These are phyloP conservation scores for Mastomys natalensis DNA, from an alignment of 2,113 vertebrate genomes.

Conservation along the genomic window DNA sequence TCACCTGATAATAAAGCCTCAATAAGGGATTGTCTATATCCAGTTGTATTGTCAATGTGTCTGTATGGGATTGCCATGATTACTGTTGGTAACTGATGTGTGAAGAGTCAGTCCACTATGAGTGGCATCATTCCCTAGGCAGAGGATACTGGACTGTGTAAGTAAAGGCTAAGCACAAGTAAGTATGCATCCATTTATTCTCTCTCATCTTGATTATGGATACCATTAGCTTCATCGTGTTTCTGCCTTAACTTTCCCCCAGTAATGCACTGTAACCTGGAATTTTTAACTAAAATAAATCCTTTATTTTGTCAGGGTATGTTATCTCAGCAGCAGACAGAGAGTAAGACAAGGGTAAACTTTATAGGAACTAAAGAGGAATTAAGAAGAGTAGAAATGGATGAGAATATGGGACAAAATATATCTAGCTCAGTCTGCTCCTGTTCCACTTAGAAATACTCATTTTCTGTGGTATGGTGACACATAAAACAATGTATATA, in stretches of 20 bases:
- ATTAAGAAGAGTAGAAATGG: constrained; percentile 13
- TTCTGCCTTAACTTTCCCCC: neutral
- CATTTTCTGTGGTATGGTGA: neutral
- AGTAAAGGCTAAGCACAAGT: neutral
- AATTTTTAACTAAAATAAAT: neutral
- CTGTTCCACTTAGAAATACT: neutral
- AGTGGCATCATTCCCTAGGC: neutral
- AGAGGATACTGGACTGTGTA: neutral
- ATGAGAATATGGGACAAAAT: neutral
- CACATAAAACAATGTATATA: neutral
- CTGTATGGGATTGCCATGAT: neutral
- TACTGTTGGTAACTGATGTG: neutral
- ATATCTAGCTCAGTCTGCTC: neutral
- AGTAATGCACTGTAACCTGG: neutral
- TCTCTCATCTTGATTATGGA: neutral
- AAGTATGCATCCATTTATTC: neutral
- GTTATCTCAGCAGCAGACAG: neutral
- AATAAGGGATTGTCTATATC: neutral
- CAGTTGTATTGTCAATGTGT: too few species aligned
- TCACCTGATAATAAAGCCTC: neutral
- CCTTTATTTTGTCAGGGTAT: neutral
- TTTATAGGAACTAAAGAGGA: neutral
- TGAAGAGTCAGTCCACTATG: neutral
- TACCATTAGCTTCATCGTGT: neutral
- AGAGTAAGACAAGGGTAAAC: neutral